These are phyloP conservation scores for Falco peregrinus DNA, from an alignment of 2,797 vertebrate species.

Conservation along the genomic window DNA sequence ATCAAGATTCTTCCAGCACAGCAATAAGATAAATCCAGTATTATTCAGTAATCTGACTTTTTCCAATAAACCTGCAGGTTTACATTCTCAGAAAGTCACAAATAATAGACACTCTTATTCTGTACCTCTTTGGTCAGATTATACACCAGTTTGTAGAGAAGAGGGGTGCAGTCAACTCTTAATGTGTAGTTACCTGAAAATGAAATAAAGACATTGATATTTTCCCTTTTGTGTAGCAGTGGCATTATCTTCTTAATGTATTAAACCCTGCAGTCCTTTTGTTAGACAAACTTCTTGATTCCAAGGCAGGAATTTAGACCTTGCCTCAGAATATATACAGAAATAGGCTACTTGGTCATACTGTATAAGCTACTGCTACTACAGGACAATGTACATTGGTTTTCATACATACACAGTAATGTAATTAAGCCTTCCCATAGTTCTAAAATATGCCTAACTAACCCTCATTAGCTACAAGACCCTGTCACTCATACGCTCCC, in stretches of 20 bases:
- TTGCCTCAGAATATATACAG: neutral
- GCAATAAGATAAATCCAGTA: neutral
- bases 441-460: neutral
- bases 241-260: neutral
- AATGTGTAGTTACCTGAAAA: constrained; percentile 94
- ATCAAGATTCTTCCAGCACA: neutral
- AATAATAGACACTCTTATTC: neutral
- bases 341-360: neutral
- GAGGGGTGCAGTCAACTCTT: constrained; percentile 93
- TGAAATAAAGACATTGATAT: constrained; percentile 29
- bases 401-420: neutral
- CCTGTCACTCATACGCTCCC: neutral
- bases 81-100: neutral
- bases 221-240: neutral
- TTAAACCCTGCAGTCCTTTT: neutral
- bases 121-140: constrained; percentile 91
- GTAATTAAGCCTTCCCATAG: neutral
- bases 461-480: neutral
- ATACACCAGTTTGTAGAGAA: constrained; percentile 90
- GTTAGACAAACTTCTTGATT: neutral
- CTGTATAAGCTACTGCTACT: neutral
- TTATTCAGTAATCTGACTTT: neutral
- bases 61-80: neutral
- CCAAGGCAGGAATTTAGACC: neutral
- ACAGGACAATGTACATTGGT: neutral